These are phyloP conservation scores for Pachyramphus minor DNA, from an alignment of 2,113 vertebrate genomes.

Conservation along the genomic window DNA sequence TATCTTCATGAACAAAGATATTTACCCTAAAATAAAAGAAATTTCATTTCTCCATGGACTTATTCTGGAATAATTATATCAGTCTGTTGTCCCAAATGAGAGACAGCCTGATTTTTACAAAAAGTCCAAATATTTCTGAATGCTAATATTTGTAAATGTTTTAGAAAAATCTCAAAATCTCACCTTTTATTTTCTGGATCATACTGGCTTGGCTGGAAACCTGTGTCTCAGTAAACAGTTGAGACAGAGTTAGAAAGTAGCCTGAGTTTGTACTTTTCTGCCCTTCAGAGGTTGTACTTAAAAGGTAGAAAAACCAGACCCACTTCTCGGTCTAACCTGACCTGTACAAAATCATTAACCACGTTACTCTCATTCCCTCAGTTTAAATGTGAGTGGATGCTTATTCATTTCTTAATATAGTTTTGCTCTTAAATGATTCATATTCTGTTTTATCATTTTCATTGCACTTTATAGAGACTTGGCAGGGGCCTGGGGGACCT, in stretches of 20 bases:
- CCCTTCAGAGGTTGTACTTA: background rate
- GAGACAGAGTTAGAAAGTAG: background rate
- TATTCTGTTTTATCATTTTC: background rate
- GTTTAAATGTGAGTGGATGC: background rate
- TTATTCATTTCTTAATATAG: slow-evolving; percentile 30
- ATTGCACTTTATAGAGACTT: background rate
- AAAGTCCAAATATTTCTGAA: background rate
- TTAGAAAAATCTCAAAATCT: background rate
- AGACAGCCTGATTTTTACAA: background rate
- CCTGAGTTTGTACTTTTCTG: background rate
- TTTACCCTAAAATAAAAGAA: background rate
- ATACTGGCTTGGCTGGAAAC: background rate
- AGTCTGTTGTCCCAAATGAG: background rate
- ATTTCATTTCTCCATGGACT: background rate
- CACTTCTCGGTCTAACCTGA: background rate
- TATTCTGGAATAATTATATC: background rate
- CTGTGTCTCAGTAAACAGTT: background rate
- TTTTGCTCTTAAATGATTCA: slow-evolving; percentile 51
- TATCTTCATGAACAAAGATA: background rate
- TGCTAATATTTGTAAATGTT: background rate
- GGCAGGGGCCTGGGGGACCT: slow-evolving; percentile 39
- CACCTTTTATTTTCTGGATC: background rate
- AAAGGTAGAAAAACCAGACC: background rate
- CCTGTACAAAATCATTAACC: background rate
- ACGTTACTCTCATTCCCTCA: background rate